Base-by-base conservation (phyloP, 2,113 vertebrate species). In the Chascanopsetta lugubris region DNA sequence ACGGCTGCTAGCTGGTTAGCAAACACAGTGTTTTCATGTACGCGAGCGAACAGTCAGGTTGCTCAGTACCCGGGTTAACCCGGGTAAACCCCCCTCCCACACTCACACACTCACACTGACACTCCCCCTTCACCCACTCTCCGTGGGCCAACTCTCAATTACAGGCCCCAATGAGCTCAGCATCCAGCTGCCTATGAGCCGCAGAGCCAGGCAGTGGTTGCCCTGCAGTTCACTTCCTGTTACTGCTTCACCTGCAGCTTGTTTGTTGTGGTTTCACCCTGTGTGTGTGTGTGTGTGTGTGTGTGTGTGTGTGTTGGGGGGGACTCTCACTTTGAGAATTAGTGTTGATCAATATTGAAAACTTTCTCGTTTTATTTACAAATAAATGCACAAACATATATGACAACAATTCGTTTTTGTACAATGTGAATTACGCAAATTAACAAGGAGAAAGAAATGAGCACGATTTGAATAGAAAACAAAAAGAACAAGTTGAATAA, bases 1-100 rank as follows among this genome's bases (percentile, higher is more conserved):
- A 63, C 64, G 18, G 58, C 30, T 51, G 57, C 47, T 82, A 84
- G 65, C 75, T 48, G 24, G 62, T 75, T 79, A 73, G 67, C 75
- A 75, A 68, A 80, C 73, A 72, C 46, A 18, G 21, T 75, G 73
- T 72, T 58, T 68, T 61, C 42, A 69, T 59, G 50, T 27, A 56
- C 27, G 48, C 4, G 8, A 26, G 27, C 38, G n/a, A n/a, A 21
- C 5, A 57, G 36, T 24, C 21, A 30, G 26, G 48, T 40, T 54
- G 42, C 6, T 61, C 45, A 38, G 0, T 58, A 59, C 63, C 77
- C 38, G 55, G 32, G 60, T 43, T 55, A 61, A 63, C 69, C 54
- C 40, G 2, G 0, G 34, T 36, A 13, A 36, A 36, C 34, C 34
- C 54, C 40, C 36, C 24, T 8, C 21, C 2, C 20, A 26, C 9